Evolutionary conservation across 2,888 invertebrate species (phyloP).

Genomic region (Nipponacmea schrenckii): DNA sequence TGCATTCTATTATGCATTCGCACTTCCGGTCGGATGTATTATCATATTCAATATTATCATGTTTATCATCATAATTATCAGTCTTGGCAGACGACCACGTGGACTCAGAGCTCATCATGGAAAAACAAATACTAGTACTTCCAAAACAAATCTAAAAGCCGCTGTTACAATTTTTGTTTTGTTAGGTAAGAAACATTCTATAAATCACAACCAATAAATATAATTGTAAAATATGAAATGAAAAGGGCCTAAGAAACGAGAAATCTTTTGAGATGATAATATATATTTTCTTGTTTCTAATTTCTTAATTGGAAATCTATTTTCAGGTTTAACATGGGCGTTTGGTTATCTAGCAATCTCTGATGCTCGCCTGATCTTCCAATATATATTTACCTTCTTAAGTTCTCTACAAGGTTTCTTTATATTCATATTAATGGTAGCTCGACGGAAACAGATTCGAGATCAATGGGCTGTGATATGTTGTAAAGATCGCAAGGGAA

Average conservation of each 20-base stretch:
- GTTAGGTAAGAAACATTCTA: conserved; percentile 47
- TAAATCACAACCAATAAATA: neutral
- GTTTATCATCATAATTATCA: conserved; percentile 55
- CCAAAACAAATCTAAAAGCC: conserved; percentile 61
- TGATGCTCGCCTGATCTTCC: conserved; percentile 56
- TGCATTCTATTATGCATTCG: conserved; percentile 61
- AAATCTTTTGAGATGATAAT: too few relatives aligned
- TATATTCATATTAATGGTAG: conserved; percentile 55
- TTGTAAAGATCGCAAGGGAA: conserved; percentile 36
- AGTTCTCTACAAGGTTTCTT: conserved; percentile 58
- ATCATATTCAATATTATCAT: conserved; percentile 54
- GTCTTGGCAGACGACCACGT: conserved; percentile 52
- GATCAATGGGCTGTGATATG: conserved; percentile 55
- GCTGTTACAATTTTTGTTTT: conserved; percentile 63
- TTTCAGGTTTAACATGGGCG: conserved; percentile 64
- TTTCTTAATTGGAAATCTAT: too few relatives aligned
- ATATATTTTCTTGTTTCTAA: too few relatives aligned
- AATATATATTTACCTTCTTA: conserved; percentile 62
- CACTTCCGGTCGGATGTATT: conserved; percentile 58
- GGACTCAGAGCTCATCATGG: conserved; percentile 70
- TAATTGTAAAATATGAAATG: too few relatives aligned
- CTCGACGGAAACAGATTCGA: conserved; percentile 52
- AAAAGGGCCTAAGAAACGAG: too few relatives aligned
- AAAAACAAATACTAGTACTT: conserved; percentile 59
- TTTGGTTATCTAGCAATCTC: conserved; percentile 63